phyloP scores from a whole-genome alignment of 2,797 vertebrate genomes.

The Hippopotamyrus pictus region DNA sequence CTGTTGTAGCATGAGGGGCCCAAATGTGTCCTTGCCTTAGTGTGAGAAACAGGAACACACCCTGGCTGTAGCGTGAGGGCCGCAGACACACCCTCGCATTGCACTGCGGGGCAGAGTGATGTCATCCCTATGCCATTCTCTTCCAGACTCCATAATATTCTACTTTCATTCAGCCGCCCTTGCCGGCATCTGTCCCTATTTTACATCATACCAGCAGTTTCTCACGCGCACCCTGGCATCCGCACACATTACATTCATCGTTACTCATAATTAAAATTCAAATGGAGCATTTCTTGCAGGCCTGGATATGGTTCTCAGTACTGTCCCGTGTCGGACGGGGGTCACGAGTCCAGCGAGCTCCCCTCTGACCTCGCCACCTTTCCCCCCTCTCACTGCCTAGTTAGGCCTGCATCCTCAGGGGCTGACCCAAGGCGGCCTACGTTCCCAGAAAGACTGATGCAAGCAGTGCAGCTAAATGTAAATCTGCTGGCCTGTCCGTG shows the following conservation, averaged over 20 bases:
- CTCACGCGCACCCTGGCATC: background rate
- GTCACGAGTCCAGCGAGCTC: background rate
- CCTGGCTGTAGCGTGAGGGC: background rate
- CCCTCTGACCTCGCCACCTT: background rate
- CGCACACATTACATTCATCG: background rate
- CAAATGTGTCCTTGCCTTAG: background rate
- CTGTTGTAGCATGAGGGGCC: background rate
- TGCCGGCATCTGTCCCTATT: background rate
- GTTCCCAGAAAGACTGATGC: background rate
- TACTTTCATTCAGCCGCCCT: background rate
- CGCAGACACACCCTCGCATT: background rate
- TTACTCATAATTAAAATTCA: slow-evolving; percentile 1
- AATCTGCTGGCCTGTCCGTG: background rate
- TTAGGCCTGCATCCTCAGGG: background rate
- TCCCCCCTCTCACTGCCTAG: background rate
- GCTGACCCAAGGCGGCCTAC: background rate
- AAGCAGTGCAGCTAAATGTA: background rate
- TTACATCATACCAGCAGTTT: background rate
- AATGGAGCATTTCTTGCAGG: background rate
- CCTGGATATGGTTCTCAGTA: background rate
- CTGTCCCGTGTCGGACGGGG: background rate
- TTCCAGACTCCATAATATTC: background rate
- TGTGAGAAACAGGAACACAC: background rate
- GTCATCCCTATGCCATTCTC: background rate
- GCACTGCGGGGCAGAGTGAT: background rate